A percentile compares a stretch with the other conserved stretches of the same genome.
Evolutionary conservation across 1,140 invertebrate species (phyloP).

Genomic region (Pseudomyrmex flavicornis): DNA sequence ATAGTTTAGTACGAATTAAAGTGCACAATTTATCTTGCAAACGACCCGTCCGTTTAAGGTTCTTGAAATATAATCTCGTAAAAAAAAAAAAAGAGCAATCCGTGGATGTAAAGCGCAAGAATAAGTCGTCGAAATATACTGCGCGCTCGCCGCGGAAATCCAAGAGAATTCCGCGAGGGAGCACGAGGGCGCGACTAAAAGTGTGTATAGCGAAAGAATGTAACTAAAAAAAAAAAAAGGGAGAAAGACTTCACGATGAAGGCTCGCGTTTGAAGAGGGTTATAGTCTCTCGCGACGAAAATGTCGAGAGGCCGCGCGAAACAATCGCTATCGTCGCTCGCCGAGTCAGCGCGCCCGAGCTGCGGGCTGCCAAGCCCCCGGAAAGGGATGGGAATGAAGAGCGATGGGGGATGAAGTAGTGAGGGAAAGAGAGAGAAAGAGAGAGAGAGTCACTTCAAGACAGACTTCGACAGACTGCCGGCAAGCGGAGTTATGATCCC

Average conservation of each 20-base stretch:
- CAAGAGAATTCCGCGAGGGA: background rate
- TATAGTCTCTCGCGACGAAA: conserved; percentile 5
- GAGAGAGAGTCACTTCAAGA: conserved; percentile 69
- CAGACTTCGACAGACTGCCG: conserved; percentile 68
- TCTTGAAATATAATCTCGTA: background rate
- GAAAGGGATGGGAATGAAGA: conserved; percentile 56
- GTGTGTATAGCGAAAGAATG: background rate
- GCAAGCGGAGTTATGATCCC: conserved; percentile 76
- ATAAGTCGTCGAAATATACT: background rate
- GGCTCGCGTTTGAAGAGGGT: conserved; percentile 3
- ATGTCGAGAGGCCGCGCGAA: conserved; percentile 59
- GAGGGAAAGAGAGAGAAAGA: background rate
- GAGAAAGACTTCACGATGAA: background rate
- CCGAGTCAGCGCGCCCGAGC: conserved; percentile 67
- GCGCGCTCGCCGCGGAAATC: background rate
- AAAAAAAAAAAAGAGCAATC: background rate
- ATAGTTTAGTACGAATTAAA: background rate
- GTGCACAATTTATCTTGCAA: background rate
- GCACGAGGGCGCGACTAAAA: background rate
- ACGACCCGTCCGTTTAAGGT: background rate
- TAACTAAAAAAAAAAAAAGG: background rate
- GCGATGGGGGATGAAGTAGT: conserved; percentile 39
- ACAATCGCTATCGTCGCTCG: conserved; percentile 73
- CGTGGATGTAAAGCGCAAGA: too few species aligned
- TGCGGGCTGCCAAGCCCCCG: conserved; percentile 24